These are phyloP conservation scores for Pipistrellus pygmaeus DNA, from an alignment of 2,797 vertebrate genomes.

Conservation along the genomic window DNA sequence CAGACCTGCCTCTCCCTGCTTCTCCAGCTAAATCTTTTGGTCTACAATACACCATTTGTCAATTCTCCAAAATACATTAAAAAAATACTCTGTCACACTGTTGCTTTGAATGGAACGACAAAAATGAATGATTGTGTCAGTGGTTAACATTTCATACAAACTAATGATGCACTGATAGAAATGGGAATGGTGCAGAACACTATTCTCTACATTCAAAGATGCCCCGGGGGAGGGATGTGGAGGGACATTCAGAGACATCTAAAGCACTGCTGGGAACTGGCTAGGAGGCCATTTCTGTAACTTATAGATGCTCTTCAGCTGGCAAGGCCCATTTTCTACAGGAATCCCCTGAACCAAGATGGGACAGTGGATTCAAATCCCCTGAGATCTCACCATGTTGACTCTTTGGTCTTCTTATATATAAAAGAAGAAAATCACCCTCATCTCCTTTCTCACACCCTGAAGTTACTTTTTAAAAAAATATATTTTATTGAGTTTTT, in stretches of 20 bases:
- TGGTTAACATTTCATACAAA: slow-evolving; percentile 20
- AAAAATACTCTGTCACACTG: not conserved
- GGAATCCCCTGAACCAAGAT: not conserved
- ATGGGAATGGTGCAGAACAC: not conserved
- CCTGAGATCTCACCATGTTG: not conserved
- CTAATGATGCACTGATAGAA: not conserved
- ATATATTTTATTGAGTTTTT: too few relatives aligned
- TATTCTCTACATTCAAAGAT: not conserved
- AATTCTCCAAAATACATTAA: slow-evolving; percentile 22
- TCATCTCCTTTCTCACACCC: not conserved
- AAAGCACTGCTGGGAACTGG: not conserved
- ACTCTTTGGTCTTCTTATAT: not conserved
- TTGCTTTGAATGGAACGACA: slow-evolving; percentile 14
- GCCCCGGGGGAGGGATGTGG: not conserved
- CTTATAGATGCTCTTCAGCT: not conserved
- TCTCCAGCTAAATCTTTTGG: not conserved
- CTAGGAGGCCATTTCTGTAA: not conserved
- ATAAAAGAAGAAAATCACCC: not conserved
- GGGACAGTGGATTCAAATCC: not conserved
- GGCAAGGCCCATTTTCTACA: not conserved
- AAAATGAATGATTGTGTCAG: not conserved
- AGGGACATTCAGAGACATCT: not conserved
- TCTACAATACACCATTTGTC: not conserved
- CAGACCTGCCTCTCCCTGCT: not conserved
- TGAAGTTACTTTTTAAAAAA: not conserved